These are phyloP conservation scores for Meloidogyne floridensis DNA, from an alignment of 1,140 invertebrate genomes.

Conservation along the genomic window DNA sequence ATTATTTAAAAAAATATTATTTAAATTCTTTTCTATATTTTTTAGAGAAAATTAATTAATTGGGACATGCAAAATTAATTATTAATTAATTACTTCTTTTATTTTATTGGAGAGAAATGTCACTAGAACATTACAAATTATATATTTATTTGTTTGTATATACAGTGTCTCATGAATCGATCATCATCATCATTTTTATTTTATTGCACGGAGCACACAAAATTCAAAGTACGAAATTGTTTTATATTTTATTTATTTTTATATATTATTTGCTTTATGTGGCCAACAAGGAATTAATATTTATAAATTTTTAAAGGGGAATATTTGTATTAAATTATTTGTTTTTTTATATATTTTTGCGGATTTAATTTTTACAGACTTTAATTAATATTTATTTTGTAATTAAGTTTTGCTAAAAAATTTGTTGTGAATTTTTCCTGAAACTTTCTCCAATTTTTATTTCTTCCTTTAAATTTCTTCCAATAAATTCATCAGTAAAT, in stretches of 20 bases:
- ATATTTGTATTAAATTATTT: neutral
- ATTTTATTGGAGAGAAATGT: no score
- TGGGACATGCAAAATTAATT: no score
- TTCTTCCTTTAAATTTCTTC: no score
- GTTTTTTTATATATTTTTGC: no score
- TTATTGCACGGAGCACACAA: conserved; percentile 6
- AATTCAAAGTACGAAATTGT: conserved; percentile 7
- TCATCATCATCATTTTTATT: neutral
- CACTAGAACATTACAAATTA: no score
- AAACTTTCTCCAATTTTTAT: no score
- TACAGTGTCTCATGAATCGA: neutral
- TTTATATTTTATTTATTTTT: neutral
- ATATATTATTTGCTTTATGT: neutral
- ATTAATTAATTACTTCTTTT: no score
- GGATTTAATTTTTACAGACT: no score
- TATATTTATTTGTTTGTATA: neutral
- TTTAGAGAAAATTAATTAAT: neutral
- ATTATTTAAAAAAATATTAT: neutral
- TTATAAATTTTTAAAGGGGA: neutral
- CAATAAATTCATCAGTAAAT: no score
- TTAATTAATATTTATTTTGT: no score
- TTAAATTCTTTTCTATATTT: neutral
- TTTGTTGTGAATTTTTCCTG: no score
- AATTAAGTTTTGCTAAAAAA: no score
- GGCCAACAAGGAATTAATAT: neutral